Base-by-base conservation (phyloP, 1,140 invertebrate species). In the Homarus americanus region DNA sequence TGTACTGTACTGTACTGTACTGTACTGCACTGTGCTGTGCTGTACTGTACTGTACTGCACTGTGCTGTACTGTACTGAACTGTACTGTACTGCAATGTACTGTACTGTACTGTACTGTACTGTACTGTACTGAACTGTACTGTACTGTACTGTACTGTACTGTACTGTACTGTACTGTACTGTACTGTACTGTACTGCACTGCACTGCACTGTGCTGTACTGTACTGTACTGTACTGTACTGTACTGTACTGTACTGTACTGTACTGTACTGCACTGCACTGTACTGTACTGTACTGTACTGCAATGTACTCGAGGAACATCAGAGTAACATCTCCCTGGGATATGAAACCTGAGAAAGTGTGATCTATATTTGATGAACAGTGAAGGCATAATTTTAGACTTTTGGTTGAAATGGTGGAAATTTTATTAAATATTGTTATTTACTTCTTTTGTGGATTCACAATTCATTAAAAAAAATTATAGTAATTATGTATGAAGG, bases 21-120 rank as follows among this genome's bases (percentile, higher is more conserved):
- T 80, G 78, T 80, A 44, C 78, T 53, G 78, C 44, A 3, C 36
- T 80, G 78, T n/a, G n/a, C 24, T 53, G 41, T 80, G 7, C 78
- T 53, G 40, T 44, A 17, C 36, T 80, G 38, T 80, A 32, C 40
- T 80, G 38, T 80, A 44, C 78, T 53, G 40, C 44, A 17, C 40
- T 80, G 78, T 80, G 84, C 93, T 93, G 78, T 85, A 92, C 44
- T 49, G 87, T 80, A 38, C 90, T 92, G 58, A 87, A 91, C 88
- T 91, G n/a, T n/a, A n/a, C n/a, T n/a, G n/a, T n/a, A n/a, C n/a
- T n/a, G n/a, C n/a, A n/a, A n/a, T n/a, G n/a, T n/a, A n/a, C n/a
- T n/a, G n/a, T n/a, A n/a, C n/a, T n/a, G n/a, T n/a, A n/a, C n/a
- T n/a, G n/a, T n/a, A 44, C 40, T 40, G 78, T 80, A 40, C 78